Evolutionary conservation across 2,888 invertebrate species (phyloP).

Genomic region (Rosalia funebris): DNA sequence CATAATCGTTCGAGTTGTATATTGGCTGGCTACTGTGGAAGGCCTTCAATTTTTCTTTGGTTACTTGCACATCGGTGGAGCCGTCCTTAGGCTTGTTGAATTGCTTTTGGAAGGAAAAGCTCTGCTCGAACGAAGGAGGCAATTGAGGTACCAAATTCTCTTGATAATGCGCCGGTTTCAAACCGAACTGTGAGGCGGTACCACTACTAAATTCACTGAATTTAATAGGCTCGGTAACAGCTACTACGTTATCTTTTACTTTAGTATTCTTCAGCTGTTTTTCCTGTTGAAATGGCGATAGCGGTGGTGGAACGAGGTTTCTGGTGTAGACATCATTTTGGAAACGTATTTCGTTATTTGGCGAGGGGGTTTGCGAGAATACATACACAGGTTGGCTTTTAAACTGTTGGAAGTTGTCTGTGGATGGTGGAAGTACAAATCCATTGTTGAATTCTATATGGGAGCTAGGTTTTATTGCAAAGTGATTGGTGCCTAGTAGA

Average conservation of each 20-base stretch:
- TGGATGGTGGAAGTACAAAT: slow-evolving; percentile 61
- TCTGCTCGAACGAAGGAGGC: slow-evolving; percentile 55
- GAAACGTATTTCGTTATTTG: slow-evolving; percentile 28
- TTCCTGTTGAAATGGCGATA: slow-evolving; percentile 31
- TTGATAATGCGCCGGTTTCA: slow-evolving; percentile 44
- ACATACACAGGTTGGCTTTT: slow-evolving; percentile 47
- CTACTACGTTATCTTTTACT: slow-evolving; percentile 41
- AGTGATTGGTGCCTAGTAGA: slow-evolving; percentile 62
- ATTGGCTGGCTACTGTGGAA: slow-evolving; percentile 56
- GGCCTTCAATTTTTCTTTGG: slow-evolving; percentile 62
- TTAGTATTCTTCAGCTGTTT: slow-evolving; percentile 33
- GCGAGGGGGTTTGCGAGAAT: slow-evolving; percentile 46
- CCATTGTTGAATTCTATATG: slow-evolving; percentile 56
- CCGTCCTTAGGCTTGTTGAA: slow-evolving; percentile 37
- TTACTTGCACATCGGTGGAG: slow-evolving; percentile 58
- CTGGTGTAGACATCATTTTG: slow-evolving; percentile 62
- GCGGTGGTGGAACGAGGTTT: slow-evolving; percentile 66
- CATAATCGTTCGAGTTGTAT: slow-evolving; percentile 48
- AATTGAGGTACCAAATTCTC: slow-evolving; percentile 56
- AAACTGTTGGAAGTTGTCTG: slow-evolving; percentile 60
- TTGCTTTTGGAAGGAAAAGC: slow-evolving; percentile 49
- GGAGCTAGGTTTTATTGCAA: slow-evolving; percentile 63
- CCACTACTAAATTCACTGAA: slow-evolving; percentile 29
- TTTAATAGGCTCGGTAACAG: slow-evolving; percentile 42
- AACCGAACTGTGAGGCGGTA: slow-evolving; percentile 36